Evolutionary conservation across 2,888 invertebrate species (phyloP).

Genomic region (Drosophila quinaria): DNA sequence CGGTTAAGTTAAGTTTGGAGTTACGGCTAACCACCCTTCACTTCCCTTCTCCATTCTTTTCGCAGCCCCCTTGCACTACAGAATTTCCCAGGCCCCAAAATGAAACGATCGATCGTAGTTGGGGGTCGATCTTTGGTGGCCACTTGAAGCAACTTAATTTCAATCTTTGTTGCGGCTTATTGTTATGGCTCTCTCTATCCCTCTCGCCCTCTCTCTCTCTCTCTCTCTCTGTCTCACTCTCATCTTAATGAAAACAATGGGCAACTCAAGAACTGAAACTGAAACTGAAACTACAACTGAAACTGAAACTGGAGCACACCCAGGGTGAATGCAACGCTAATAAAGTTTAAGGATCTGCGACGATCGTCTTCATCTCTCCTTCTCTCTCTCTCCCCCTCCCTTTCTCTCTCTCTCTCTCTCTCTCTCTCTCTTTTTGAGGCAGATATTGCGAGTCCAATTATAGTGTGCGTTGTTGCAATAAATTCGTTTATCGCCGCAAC

Average conservation of each 20-base stretch:
- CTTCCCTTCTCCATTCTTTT: no score
- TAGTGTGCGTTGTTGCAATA: slow-evolving; percentile 84
- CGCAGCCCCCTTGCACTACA: background rate
- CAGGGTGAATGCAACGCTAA: slow-evolving; percentile 60
- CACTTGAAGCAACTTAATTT: slow-evolving; percentile 74
- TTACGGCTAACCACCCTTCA: background rate
- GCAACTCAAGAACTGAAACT: slow-evolving; percentile 28
- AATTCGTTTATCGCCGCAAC: slow-evolving; percentile 84
- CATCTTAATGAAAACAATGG: slow-evolving; percentile 67
- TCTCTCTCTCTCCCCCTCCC: background rate
- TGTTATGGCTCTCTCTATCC: slow-evolving; percentile 55
- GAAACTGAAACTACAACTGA: slow-evolving; percentile 2
- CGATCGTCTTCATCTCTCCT: slow-evolving; percentile 21
- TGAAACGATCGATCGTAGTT: slow-evolving; percentile 13
- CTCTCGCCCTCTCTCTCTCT: background rate
- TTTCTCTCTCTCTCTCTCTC: background rate
- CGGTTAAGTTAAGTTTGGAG: background rate
- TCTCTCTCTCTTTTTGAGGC: background rate
- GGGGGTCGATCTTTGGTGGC: slow-evolving; percentile 62
- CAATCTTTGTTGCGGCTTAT: slow-evolving; percentile 67
- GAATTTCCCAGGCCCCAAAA: slow-evolving; percentile 23
- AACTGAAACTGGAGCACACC: slow-evolving; percentile 47
- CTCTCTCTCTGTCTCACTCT: background rate
- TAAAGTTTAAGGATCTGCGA: slow-evolving; percentile 72
- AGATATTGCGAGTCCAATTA: slow-evolving; percentile 73